A percentile compares a stretch with the other conserved stretches of the same genome.
Evolutionary conservation across 2,797 vertebrate species (phyloP).

Genomic region (Oceanodroma leucorhoa): DNA sequence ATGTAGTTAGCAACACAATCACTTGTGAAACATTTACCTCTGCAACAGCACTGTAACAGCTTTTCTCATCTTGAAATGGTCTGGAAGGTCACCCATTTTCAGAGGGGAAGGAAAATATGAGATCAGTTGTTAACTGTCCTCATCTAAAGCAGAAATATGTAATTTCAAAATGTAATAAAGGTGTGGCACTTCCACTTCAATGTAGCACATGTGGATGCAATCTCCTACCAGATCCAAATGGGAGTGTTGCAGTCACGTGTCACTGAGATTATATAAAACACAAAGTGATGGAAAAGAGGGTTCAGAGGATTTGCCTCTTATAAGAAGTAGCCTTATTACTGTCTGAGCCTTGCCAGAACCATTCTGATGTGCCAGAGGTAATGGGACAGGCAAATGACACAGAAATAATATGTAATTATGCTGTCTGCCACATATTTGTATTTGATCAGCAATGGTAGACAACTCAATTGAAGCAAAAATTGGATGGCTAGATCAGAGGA

Average conservation of each 20-base stretch:
- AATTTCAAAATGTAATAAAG: neutral
- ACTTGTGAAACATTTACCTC: neutral
- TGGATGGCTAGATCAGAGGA: neutral
- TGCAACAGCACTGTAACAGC: neutral
- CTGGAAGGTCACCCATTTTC: neutral
- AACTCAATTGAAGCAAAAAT: neutral
- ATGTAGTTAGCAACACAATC: neutral
- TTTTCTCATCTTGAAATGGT: neutral
- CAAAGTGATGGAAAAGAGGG: neutral
- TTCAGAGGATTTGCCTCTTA: neutral
- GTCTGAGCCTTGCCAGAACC: neutral
- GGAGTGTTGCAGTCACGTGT: fast-evolving
- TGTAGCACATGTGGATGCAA: neutral
- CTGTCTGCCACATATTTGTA: neutral
- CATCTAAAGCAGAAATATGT: neutral
- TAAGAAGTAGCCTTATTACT: neutral
- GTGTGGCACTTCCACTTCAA: neutral
- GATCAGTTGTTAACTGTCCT: neutral
- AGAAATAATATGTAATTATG: neutral
- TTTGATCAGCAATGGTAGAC: neutral
- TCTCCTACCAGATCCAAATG: neutral
- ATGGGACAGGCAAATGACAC: neutral
- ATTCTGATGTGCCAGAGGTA: neutral
- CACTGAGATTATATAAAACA: neutral
- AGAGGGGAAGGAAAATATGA: neutral